Base-by-base conservation (phyloP, 2,113 vertebrate species). In the Brachyhypopomus occidentalis region DNA sequence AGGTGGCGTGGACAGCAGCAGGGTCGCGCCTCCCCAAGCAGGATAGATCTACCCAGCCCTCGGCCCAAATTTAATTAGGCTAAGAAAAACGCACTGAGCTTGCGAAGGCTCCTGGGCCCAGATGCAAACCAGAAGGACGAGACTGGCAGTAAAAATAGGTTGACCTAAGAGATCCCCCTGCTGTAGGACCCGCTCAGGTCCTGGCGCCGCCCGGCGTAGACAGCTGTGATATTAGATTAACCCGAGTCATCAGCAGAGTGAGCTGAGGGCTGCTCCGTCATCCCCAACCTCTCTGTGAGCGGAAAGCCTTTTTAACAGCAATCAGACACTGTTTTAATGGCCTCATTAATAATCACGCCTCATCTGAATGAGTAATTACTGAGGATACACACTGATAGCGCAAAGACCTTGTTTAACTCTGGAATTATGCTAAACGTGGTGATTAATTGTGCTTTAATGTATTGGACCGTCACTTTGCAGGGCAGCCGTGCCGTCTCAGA, bases 331-430 rank as follows among this genome's bases (percentile, higher is more conserved):
- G 58, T 71, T 87, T 87, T 93, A 93, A 93, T 92, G 89, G 90
- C 89, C 89, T 92, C 89, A 90, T 93, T 91, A 91, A 92, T 92
- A 91, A 93, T 91, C 92, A 80, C 84, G 75, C 81, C 89, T 89
- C 88, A 86, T 91, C 87, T 88, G 88, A 86, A 90, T 91, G 90
- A 92, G 75, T 88, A 91, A 93, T 92, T 88, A 90, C 86, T 73
- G 87, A 58, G 80, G 81, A 88, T 55, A 83, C 82, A 83, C 75
- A 87, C 85, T 79, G 87, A 88, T 81, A 86, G 83, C 74, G 86
- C 87, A 87, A 88, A 89, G 87, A 84, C 89, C 87, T 90, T 82
- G 87, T 87, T 90, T 89, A 89, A 89, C 89, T 89, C 83, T 78
- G 34, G 80, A 88, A 88, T 90, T 85, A 88, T 88, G 88, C 86